Percentiles rank a stretch among this genome's conserved stretches.
Evolutionary conservation across 2,797 vertebrate species (phyloP).

Genomic region (Cuculus canorus): DNA sequence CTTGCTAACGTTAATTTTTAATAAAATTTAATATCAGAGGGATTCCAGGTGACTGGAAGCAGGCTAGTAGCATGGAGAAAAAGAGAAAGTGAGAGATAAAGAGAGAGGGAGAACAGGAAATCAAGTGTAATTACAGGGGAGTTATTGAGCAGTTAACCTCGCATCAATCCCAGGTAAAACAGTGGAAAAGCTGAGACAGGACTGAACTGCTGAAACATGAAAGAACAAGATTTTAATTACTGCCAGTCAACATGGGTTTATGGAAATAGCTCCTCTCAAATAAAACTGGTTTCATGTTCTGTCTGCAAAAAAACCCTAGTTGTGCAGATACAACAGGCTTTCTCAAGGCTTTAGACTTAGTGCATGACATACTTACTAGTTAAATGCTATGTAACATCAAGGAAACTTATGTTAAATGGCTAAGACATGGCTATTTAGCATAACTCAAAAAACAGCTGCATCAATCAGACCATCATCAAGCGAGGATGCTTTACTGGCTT

Average conservation of each 20-base stretch:
- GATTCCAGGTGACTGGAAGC: slow-evolving; percentile 49
- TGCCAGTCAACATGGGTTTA: slow-evolving; percentile 50
- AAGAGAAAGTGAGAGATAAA: background rate
- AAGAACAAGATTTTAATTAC: slow-evolving; percentile 65
- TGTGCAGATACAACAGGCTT: slow-evolving; percentile 35
- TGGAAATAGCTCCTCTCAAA: slow-evolving; percentile 37
- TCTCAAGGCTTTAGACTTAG: slow-evolving; percentile 41
- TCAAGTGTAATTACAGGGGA: slow-evolving; percentile 26
- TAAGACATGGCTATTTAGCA: slow-evolving; percentile 53
- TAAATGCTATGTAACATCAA: slow-evolving; percentile 50
- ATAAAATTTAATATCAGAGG: slow-evolving; percentile 60
- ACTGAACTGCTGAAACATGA: slow-evolving; percentile 45
- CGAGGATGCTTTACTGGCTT: slow-evolving; percentile 47
- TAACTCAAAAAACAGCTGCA: slow-evolving; percentile 62
- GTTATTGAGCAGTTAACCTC: slow-evolving; percentile 39
- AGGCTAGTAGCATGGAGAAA: slow-evolving; percentile 11
- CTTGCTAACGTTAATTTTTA: slow-evolving; percentile 64
- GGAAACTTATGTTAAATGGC: slow-evolving; percentile 51
- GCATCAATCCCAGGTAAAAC: slow-evolving; percentile 50
- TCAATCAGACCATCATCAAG: slow-evolving; percentile 66
- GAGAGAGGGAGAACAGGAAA: slow-evolving; percentile 38
- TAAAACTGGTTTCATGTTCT: slow-evolving; percentile 50
- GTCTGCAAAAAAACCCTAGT: slow-evolving; percentile 1
- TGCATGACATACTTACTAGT: slow-evolving; percentile 42
- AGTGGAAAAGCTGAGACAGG: slow-evolving; percentile 46